These are phyloP conservation scores for Pluvianellus socialis DNA, from an alignment of 2,113 vertebrate genomes.

Conservation along the genomic window DNA sequence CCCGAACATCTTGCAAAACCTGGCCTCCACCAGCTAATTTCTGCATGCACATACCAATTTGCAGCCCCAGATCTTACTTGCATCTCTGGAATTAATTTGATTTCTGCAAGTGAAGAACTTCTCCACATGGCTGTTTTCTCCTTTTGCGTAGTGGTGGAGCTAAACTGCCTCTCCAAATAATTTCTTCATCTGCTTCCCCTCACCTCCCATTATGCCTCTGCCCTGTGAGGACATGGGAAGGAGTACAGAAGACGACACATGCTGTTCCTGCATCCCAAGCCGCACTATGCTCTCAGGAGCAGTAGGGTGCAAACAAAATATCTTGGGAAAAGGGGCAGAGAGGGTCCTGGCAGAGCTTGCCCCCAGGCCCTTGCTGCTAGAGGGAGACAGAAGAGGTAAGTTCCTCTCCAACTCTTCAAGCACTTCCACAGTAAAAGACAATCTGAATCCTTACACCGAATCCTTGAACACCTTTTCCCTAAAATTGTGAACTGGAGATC, in stretches of 20 bases:
- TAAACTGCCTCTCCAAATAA: neutral
- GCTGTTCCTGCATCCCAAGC: neutral
- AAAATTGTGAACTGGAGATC: neutral
- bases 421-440: neutral
- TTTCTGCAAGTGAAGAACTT: neutral
- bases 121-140: neutral
- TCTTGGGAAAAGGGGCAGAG: neutral
- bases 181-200: neutral
- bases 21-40: neutral
- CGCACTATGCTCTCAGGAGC: neutral
- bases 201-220: neutral
- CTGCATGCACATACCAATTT: neutral
- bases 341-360: neutral
- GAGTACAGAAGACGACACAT: rapidly evolving
- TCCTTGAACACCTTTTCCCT: neutral
- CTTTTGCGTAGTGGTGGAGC: neutral
- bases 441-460: neutral
- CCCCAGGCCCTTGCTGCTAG: neutral
- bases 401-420: neutral
- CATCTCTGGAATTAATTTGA: neutral
- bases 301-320: neutral
- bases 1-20: neutral
- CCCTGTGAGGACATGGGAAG: rapidly evolving
- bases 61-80: neutral
- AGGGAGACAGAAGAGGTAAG: neutral